A percentile compares a stretch with the other conserved stretches of the same genome.
Conservation (phyloP, 2,113 vertebrate genomes). For the Meles meles region DNA sequence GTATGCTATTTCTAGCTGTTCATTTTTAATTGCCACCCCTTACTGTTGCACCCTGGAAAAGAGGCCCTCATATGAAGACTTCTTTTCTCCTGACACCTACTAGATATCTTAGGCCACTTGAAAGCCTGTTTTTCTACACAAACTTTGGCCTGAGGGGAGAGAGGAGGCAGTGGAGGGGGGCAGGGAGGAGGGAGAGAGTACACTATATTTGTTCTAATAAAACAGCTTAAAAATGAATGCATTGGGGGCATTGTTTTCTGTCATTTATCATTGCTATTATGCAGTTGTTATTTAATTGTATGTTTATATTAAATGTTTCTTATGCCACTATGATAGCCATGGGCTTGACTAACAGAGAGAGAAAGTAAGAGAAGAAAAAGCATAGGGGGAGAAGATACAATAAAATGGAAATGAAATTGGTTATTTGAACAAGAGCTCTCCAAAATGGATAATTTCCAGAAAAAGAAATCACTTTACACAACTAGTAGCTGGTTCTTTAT, state of each 20-base stretch:
- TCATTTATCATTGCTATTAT: slow-evolving; percentile 6
- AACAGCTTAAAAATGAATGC: slow-evolving; percentile 32
- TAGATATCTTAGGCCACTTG: neutral
- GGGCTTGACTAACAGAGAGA: neutral
- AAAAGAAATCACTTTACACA: neutral
- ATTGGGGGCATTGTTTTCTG: neutral
- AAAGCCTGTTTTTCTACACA: neutral
- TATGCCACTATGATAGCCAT: neutral
- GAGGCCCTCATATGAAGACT: accelerated
- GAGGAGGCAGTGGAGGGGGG: neutral
- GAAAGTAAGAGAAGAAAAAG: neutral
- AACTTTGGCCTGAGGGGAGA: neutral
- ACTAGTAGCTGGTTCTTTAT: neutral
- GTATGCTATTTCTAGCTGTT: neutral
- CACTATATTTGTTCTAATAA: neutral
- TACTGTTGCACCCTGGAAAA: accelerated
- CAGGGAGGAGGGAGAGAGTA: neutral
- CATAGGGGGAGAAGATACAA: neutral
- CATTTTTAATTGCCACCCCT: neutral
- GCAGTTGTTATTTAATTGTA: slow-evolving; percentile 39
- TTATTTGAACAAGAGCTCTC: slow-evolving; percentile 5
- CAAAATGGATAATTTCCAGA: neutral
- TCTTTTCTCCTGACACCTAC: neutral
- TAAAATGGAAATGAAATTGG: neutral
- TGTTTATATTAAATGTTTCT: slow-evolving; percentile 22